A percentile compares a stretch with the other conserved stretches of the same genome.
Evolutionary conservation across 2,888 invertebrate species (phyloP).

Genomic region (Polymixis lichenea): DNA sequence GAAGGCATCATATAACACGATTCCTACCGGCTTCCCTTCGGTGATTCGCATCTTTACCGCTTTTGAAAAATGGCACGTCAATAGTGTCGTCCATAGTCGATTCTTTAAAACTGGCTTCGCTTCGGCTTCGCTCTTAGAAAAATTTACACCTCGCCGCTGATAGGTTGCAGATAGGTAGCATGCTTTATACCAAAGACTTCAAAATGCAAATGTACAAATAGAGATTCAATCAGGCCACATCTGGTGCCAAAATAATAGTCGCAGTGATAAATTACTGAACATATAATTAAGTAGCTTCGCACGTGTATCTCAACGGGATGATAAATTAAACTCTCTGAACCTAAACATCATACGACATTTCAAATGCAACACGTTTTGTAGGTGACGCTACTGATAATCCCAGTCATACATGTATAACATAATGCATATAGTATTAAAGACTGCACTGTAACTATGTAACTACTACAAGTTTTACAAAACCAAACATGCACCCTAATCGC

Average conservation of each 20-base stretch:
- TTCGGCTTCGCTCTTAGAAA: no score
- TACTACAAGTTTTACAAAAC: background rate
- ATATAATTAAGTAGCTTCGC: conserved; percentile 21
- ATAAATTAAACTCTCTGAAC: conserved; percentile 28
- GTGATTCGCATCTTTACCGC: no score
- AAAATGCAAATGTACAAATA: conserved; percentile 2
- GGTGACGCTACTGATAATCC: conserved; percentile 13
- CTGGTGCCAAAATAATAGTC: conserved; percentile 44
- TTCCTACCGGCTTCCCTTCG: no score
- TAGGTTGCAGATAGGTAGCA: no score
- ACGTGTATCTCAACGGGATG: conserved; percentile 40
- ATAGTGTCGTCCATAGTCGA: no score
- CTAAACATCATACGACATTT: conserved; percentile 31
- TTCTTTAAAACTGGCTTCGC: no score
- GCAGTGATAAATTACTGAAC: conserved; percentile 29
- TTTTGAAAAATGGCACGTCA: no score
- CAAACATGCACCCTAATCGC: background rate
- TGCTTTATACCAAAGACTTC: background rate
- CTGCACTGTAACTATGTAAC: background rate
- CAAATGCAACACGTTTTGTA: conserved; percentile 16
- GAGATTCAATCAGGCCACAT: conserved; percentile 5
- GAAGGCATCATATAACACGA: no score
- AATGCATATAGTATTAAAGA: background rate
- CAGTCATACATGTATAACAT: background rate
- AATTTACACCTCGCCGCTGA: no score